phyloP scores from a whole-genome alignment of 2,797 vertebrate species.

The Scolopax rusticola region DNA sequence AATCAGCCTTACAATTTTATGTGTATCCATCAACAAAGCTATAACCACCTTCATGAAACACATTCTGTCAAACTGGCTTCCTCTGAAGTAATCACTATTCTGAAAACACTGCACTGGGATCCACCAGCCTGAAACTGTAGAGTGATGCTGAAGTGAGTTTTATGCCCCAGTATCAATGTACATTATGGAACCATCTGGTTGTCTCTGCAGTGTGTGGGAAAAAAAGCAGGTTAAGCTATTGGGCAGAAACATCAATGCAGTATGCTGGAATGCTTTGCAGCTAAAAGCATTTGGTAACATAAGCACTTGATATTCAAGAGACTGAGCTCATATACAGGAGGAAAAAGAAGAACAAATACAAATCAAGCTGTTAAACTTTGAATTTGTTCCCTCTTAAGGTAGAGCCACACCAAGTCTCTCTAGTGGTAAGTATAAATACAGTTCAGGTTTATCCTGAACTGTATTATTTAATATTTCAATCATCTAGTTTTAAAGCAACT shows the following conservation, averaged over 20 bases:
- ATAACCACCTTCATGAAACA: neutral
- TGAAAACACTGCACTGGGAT: neutral
- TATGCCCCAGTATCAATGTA: neutral
- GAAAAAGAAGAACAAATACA: neutral
- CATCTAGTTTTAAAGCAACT: neutral
- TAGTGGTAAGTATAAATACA: neutral
- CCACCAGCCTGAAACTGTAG: neutral
- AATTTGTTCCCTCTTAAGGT: neutral
- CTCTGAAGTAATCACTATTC: neutral
- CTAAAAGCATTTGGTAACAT: neutral
- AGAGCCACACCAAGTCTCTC: neutral
- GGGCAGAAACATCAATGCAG: neutral
- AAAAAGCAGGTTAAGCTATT: constrained; percentile 9
- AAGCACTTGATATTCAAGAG: neutral
- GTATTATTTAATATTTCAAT: neutral
- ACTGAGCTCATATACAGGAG: neutral
- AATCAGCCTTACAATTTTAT: neutral
- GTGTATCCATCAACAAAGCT: neutral
- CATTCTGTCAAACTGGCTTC: neutral
- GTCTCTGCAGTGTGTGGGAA: neutral
- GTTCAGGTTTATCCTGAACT: neutral
- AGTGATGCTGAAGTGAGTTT: neutral
- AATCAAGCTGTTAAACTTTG: neutral
- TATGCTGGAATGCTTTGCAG: neutral
- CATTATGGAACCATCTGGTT: constrained; percentile 14